phyloP scores from a whole-genome alignment of 2,888 invertebrate species.

The Drosophila subsilvestris region DNA sequence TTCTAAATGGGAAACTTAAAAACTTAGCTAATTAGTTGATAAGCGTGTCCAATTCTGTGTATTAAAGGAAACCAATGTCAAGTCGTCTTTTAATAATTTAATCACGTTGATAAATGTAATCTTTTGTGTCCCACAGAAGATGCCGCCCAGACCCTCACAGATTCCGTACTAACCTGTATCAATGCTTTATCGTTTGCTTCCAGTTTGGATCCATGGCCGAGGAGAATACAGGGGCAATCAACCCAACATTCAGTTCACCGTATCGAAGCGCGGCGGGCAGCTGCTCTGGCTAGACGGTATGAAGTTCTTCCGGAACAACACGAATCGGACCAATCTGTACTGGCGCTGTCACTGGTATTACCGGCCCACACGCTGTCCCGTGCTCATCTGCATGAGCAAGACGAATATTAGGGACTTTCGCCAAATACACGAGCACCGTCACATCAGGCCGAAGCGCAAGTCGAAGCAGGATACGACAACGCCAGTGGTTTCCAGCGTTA shows the following conservation, averaged over 20 bases:
- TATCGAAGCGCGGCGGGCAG: conserved; percentile 83
- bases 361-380: conserved; percentile 82
- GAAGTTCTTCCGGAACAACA: conserved; percentile 84
- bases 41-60: conserved; percentile 53
- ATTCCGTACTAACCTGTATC: conserved; percentile 11
- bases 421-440: conserved; percentile 83
- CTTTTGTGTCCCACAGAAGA: neutral
- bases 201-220: conserved; percentile 41
- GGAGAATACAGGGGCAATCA: conserved; percentile 74
- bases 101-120: neutral
- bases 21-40: conserved; percentile 38
- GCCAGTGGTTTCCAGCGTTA: conserved; percentile 34
- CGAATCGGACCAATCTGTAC: conserved; percentile 83
- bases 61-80: conserved; percentile 54
- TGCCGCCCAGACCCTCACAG: neutral
- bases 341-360: conserved; percentile 84
- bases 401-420: conserved; percentile 82
- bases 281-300: conserved; percentile 83
- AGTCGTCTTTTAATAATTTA: conserved; percentile 51
- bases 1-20: conserved; percentile 39
- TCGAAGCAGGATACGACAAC: conserved; percentile 35
- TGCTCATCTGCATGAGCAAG: conserved; percentile 84
- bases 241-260: conserved; percentile 82
- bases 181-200: conserved; percentile 2
- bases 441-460: conserved; percentile 73